These are phyloP conservation scores for Brachirus orientalis DNA, from an alignment of 2,113 vertebrate genomes.

Conservation along the genomic window DNA sequence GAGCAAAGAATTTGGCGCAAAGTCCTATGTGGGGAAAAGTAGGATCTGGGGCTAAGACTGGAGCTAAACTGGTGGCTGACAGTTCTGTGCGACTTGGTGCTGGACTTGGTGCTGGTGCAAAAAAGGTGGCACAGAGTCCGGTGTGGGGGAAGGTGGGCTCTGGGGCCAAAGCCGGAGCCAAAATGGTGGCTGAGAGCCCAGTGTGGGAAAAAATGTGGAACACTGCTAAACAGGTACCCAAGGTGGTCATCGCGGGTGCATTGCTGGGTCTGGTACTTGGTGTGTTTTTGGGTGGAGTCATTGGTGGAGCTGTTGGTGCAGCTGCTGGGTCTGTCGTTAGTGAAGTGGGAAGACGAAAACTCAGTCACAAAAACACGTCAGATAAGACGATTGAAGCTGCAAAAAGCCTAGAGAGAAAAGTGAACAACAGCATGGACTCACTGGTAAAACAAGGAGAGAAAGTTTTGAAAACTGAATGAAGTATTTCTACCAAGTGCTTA, in stretches of 20 bases:
- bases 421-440: conserved; percentile 15
- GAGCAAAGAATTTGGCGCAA: conserved; percentile 60
- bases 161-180: conserved; percentile 61
- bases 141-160: conserved; percentile 64
- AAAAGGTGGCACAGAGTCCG: conserved; percentile 67
- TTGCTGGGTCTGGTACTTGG: conserved; percentile 78
- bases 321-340: conserved; percentile 65
- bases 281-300: conserved; percentile 69
- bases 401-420: conserved; percentile 1
- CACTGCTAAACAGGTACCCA: conserved; percentile 62
- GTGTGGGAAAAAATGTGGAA: conserved; percentile 63
- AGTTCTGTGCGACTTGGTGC: conserved; percentile 46
- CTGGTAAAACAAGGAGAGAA: conserved; percentile 50
- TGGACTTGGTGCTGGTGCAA: conserved; percentile 56
- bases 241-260: conserved; percentile 62
- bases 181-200: conserved; percentile 71
- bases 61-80: conserved; percentile 63
- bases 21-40: conserved; percentile 69
- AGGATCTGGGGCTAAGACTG: conserved; percentile 59
- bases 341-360: conserved; percentile 74
- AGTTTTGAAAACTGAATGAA: conserved; percentile 65
- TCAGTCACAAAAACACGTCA: conserved; percentile 46
- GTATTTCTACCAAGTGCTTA: not conserved
- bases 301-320: conserved; percentile 78
- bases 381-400: conserved; percentile 7